phyloP scores from a whole-genome alignment of 2,888 invertebrate genomes.

The Megalurothrips usitatus region DNA sequence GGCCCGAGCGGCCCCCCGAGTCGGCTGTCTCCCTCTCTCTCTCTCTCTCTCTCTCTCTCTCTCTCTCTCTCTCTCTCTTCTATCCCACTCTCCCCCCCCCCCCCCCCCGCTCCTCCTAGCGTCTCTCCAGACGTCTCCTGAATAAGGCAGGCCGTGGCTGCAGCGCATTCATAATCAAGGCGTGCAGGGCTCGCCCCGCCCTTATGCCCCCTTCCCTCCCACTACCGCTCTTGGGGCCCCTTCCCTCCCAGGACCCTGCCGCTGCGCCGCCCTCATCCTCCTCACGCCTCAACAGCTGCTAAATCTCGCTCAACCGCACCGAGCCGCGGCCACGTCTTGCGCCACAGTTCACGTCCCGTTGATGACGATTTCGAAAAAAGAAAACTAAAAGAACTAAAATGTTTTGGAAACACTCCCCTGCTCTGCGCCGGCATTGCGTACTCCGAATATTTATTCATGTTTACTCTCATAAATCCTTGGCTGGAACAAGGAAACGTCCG shows the following conservation, averaged over 20 bases:
- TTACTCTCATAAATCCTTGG: no score
- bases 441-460: no score
- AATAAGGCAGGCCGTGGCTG: conserved; percentile 16
- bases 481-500: no score
- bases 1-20: not conserved
- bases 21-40: not conserved
- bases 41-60: no score
- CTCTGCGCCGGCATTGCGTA: no score
- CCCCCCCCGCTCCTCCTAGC: not conserved
- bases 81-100: not conserved
- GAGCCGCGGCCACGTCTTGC: no score
- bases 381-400: no score
- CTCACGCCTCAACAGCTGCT: no score
- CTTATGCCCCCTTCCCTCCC: not conserved
- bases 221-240: not conserved
- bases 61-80: no score
- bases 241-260: not conserved
- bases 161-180: conserved; percentile 17
- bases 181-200: not conserved
- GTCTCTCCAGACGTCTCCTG: conserved; percentile 14
- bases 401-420: no score
- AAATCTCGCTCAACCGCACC: not conserved
- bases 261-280: not conserved
- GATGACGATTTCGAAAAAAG: no score
- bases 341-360: no score